Percentiles rank a stretch among this genome's conserved stretches.
These are phyloP conservation scores for Zootoca vivipara DNA, from an alignment of 2,113 vertebrate species.

Conservation along the genomic window DNA sequence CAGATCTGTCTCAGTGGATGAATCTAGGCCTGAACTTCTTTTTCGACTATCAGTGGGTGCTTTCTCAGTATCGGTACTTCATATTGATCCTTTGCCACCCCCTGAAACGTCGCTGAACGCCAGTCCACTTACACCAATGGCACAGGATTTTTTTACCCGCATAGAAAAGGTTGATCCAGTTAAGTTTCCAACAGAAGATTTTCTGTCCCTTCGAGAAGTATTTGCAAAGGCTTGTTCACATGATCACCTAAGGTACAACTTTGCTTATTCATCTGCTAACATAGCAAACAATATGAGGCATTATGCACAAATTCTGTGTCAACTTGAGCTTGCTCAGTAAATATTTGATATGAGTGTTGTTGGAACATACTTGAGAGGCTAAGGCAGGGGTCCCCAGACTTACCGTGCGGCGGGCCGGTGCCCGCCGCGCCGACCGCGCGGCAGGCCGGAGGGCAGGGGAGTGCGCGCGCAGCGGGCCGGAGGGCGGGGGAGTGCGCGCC, in stretches of 20 bases:
- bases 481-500: no score
- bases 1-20: conserved; percentile 89
- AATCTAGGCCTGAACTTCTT: conserved; percentile 93
- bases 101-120: conserved; percentile 83
- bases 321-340: conserved; percentile 22
- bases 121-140: conserved; percentile 88
- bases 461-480: no score
- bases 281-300: conserved; percentile 33
- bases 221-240: conserved; percentile 95
- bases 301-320: conserved; percentile 27
- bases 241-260: conserved; percentile 92
- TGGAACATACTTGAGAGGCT: conserved; percentile 24
- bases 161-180: conserved; percentile 81
- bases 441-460: no score
- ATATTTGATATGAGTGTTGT: conserved; percentile 8
- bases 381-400: no score
- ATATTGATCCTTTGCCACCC: conserved; percentile 94
- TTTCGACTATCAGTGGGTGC: conserved; percentile 85
- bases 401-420: no score
- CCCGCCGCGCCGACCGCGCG: no score
- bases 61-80: conserved; percentile 90
- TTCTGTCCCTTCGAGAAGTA: conserved; percentile 82
- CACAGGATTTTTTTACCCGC: conserved; percentile 87
- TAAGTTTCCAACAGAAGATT: conserved; percentile 80
- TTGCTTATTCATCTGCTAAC: conserved; percentile 52